phyloP scores from a whole-genome alignment of 2,113 vertebrate genomes.

The Ammodytes dubius region DNA sequence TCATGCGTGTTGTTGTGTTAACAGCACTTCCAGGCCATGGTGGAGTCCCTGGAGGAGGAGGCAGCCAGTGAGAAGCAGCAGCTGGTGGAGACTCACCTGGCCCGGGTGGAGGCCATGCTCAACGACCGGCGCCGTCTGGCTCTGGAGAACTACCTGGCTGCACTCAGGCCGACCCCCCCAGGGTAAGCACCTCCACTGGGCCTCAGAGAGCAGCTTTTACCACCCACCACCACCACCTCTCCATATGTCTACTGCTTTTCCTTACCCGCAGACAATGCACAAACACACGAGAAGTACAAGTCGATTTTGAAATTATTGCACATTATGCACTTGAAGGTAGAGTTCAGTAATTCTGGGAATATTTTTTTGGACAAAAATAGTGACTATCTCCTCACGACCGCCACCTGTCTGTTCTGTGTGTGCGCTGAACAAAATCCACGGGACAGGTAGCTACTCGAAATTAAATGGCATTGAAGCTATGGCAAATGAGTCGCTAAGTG shows the following conservation, averaged over 20 bases:
- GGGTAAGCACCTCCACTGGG: conserved; percentile 77
- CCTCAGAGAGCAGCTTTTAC: conserved; percentile 19
- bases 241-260: conserved; percentile 15
- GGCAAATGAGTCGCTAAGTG: too few species aligned
- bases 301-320: too few species aligned
- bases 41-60: conserved; percentile 97
- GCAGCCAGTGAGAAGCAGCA: conserved; percentile 98
- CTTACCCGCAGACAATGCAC: neutral
- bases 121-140: conserved; percentile 95
- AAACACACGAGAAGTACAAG: neutral
- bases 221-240: neutral
- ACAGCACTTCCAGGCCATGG: conserved; percentile 96
- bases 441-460: too few species aligned
- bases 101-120: conserved; percentile 96
- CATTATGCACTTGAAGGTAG: too few species aligned
- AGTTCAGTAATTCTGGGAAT: too few species aligned
- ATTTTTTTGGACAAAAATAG: too few species aligned
- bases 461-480: too few species aligned
- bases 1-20: conserved; percentile 15
- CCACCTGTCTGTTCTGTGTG: too few species aligned
- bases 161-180: conserved; percentile 93
- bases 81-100: conserved; percentile 97
- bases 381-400: too few species aligned
- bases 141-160: conserved; percentile 96
- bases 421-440: too few species aligned